Conservation (phyloP, 2,113 vertebrate species). For the Thunnus maccoyii region DNA sequence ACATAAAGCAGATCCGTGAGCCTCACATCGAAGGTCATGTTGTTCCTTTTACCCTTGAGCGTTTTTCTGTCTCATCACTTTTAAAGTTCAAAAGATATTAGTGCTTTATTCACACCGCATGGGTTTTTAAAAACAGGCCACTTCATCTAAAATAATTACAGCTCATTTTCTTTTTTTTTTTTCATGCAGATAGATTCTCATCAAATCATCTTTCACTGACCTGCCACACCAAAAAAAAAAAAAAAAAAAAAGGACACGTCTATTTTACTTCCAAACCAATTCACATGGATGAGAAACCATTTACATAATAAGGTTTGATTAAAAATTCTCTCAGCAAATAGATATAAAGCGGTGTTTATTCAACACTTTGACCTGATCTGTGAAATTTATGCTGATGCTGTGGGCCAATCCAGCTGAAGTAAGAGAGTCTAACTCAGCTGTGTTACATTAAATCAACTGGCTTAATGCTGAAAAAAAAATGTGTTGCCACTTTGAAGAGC, state of each 20-base stretch:
- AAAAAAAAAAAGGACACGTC: background rate
- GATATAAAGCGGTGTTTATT: slow-evolving; percentile 24
- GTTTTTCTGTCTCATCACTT: slow-evolving; percentile 1
- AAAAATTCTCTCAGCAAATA: slow-evolving; percentile 21
- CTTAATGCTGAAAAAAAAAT: slow-evolving; percentile 38
- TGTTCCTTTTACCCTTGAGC: slow-evolving; percentile 4
- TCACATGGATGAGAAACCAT: slow-evolving; percentile 39
- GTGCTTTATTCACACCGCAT: slow-evolving; percentile 12
- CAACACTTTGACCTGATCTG: slow-evolving; percentile 24
- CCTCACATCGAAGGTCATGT: slow-evolving; percentile 7
- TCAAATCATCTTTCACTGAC: slow-evolving; percentile 47
- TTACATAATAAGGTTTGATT: slow-evolving; percentile 47
- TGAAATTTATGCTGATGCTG: background rate
- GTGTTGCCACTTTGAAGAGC: slow-evolving; percentile 5
- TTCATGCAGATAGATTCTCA: slow-evolving; percentile 7
- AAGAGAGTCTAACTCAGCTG: slow-evolving; percentile 12
- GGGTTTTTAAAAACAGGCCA: slow-evolving; percentile 33
- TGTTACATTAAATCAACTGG: slow-evolving; percentile 19
- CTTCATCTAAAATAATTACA: slow-evolving; percentile 43
- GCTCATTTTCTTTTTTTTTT: slow-evolving; percentile 11
- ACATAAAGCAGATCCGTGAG: slow-evolving; percentile 3
- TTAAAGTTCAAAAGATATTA: slow-evolving; percentile 25
- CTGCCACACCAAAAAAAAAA: background rate
- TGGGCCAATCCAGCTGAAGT: background rate
- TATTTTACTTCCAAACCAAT: slow-evolving; percentile 52